Evolutionary conservation across 2,888 invertebrate species (phyloP), one percentile per base, ranked within the genome.

Genomic region (Drosophila nr. medialis): DNA sequence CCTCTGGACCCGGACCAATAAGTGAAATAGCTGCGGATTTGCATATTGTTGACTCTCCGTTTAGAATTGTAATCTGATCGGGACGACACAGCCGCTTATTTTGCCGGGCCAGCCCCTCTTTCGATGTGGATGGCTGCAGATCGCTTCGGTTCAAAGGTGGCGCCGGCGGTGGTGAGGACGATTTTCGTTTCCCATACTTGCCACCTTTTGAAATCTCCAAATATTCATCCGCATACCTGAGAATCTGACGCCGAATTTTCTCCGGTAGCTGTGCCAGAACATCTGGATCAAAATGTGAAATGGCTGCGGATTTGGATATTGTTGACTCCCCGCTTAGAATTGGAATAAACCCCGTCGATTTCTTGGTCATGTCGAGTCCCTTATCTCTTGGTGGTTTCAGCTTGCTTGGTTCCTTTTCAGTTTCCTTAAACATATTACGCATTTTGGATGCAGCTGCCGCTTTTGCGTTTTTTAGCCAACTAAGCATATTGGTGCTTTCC

Each of bases 221-320:
- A 27, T 83, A 74, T 24, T 83, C 73, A 0, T 79, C 58, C 4
- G 65, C 73, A 42, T 50, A 30, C 55, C 92, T 92, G 0, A 95
- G 91, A 67, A 95, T 93, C 91, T 96, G 95, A 32, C 93, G 93
- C 64, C 94, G 94, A 75, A 96, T 94, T 53, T 95, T 94, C 71
- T 94, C 94, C 0, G 96, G 96, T 42, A 96, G 89, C 81, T 95
- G 95, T 1, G 94, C 93, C 34, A 96, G 91, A 8, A 95, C 94
- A 27, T 94, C 91, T 75, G 94, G 91, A 91, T 96, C 95, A 45
- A 95, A 94, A 48, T 89, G 81, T 0, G 69, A 51, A 2, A 90
- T 80, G 21, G 86, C 36, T 15, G 40, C 3, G 5, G 21, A 11
- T 21, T 15, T 15, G 4, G 6, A 4, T 10, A 30, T 40, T n/a